Evolutionary conservation across 2,113 vertebrate genomes (phyloP).

Genomic region (Redunca redunca): DNA sequence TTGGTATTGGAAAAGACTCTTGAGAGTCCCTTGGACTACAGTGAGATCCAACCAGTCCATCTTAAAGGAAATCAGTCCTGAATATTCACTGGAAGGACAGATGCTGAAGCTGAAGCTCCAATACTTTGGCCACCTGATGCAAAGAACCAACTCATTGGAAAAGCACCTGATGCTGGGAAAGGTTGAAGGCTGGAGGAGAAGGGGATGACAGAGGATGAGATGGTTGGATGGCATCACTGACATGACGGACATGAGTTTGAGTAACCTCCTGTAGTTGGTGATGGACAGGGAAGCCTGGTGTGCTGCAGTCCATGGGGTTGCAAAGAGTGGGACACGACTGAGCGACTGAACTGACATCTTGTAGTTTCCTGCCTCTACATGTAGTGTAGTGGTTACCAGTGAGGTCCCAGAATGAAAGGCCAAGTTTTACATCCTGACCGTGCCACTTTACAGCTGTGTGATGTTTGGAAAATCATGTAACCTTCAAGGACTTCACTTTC

Average conservation of each 20-base stretch:
- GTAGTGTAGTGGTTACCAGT: not conserved
- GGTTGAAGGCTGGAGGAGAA: not conserved
- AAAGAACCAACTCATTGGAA: not conserved
- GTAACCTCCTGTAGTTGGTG: not conserved
- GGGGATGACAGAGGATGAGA: not conserved
- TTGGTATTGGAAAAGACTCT: not conserved
- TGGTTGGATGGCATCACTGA: fast-evolving
- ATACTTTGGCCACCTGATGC: not conserved
- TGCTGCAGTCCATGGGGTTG: not conserved
- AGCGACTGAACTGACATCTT: not conserved
- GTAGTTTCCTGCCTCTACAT: not conserved
- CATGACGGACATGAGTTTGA: not conserved
- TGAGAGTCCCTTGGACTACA: not conserved
- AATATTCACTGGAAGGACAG: not conserved
- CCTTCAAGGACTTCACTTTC: not conserved
- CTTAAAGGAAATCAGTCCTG: not conserved
- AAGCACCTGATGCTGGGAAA: not conserved
- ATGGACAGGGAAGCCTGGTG: not conserved
- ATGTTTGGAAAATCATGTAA: not conserved
- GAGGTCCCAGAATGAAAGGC: not conserved
- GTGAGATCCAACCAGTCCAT: not conserved
- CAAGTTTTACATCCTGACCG: not conserved
- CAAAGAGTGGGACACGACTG: not conserved
- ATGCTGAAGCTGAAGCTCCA: not conserved
- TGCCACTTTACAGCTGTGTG: not conserved